Evolutionary conservation across 2,888 invertebrate species (phyloP).

Genomic region (Aphodius granarius): DNA sequence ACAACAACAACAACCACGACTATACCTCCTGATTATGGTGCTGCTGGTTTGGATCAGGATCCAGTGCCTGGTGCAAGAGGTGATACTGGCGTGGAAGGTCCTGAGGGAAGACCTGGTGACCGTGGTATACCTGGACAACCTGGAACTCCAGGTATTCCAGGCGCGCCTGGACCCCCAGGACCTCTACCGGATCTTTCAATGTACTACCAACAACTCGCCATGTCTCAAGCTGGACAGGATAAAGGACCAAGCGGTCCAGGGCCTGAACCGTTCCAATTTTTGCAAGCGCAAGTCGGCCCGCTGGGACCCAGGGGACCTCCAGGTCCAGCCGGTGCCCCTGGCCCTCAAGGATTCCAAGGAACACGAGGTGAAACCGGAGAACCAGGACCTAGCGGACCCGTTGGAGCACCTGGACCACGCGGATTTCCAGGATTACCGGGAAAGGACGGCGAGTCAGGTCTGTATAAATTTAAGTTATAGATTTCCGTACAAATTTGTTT

Average conservation of each 20-base stretch:
- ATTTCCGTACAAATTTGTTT: no score
- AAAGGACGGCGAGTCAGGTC: constrained; percentile 72
- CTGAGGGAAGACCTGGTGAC: constrained; percentile 61
- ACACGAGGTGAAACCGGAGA: constrained; percentile 80
- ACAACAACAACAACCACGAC: constrained; percentile 34
- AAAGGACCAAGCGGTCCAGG: constrained; percentile 70
- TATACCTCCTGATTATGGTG: constrained; percentile 32
- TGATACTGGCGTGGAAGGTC: constrained; percentile 58
- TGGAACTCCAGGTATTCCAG: constrained; percentile 69
- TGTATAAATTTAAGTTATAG: no score
- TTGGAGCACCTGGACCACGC: constrained; percentile 61
- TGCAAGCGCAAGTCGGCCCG: constrained; percentile 80
- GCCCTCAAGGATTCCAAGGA: constrained; percentile 84
- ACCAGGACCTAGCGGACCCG: constrained; percentile 67
- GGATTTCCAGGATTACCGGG: constrained; percentile 73
- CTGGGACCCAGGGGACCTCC: constrained; percentile 79
- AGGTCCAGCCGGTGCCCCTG: constrained; percentile 64
- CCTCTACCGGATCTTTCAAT: constrained; percentile 72
- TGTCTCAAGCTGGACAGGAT: constrained; percentile 70
- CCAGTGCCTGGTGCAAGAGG: constrained; percentile 55
- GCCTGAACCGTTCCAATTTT: constrained; percentile 65
- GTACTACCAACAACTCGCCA: constrained; percentile 75
- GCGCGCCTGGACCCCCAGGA: constrained; percentile 65
- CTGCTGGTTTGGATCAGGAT: constrained; percentile 30
- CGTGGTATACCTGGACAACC: constrained; percentile 64